Conservation (phyloP, 1,140 invertebrate genomes). For the Tetramorium parvispinum region DNA sequence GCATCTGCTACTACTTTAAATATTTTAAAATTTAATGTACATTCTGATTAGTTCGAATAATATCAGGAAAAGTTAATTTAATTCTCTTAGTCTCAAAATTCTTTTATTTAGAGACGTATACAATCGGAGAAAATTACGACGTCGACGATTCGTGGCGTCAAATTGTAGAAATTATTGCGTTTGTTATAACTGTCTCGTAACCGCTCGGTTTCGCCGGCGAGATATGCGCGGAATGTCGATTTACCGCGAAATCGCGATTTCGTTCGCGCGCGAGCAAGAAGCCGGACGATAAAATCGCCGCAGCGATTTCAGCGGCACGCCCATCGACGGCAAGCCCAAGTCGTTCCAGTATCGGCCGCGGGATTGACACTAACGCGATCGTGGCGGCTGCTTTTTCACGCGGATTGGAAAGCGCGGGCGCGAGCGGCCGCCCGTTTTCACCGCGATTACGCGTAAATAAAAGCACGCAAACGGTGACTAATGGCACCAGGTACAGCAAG, state of each 20-base stretch:
- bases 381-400: constrained; percentile 29
- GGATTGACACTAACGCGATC: constrained; percentile 56
- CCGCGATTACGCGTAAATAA: constrained; percentile 51
- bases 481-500: not conserved
- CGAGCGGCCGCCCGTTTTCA: constrained; percentile 31
- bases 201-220: constrained; percentile 1
- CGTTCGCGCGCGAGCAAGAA: constrained; percentile 53
- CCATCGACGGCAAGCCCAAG: constrained; percentile 27
- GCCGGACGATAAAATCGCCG: constrained; percentile 46
- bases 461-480: constrained; percentile 27
- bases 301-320: constrained; percentile 54
- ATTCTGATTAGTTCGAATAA: not conserved
- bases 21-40: too few relatives aligned
- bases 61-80: not conserved
- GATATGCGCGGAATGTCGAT: constrained; percentile 57
- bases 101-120: not conserved
- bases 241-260: constrained; percentile 57
- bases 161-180: not conserved
- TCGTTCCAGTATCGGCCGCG: constrained; percentile 36
- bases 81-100: not conserved
- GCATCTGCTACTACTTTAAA: not conserved
- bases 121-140: not conserved
- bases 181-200: constrained; percentile 31
- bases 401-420: constrained; percentile 48
- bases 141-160: not conserved